phyloP scores from a whole-genome alignment of 2,888 invertebrate genomes.

The Pseudococcus longispinus region DNA sequence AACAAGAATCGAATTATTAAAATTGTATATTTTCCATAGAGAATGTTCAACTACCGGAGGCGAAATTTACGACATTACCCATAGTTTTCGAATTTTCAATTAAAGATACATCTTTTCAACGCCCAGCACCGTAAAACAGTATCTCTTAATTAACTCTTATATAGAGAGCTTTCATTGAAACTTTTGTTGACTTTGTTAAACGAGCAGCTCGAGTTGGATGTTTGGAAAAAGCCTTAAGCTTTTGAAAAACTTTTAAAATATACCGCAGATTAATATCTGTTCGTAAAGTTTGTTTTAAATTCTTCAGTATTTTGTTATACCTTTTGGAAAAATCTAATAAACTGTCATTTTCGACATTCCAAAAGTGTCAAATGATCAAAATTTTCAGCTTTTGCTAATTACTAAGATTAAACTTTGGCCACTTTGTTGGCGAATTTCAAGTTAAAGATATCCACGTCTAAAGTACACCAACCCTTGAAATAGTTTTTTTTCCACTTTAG shows the following conservation, averaged over 20 bases:
- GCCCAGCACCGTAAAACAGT: not conserved
- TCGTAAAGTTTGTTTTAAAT: slow-evolving; percentile 42
- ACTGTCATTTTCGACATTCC: slow-evolving; percentile 33
- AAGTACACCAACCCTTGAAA: not conserved
- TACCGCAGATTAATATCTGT: slow-evolving; percentile 36
- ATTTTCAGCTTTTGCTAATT: not conserved
- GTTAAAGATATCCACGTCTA: not conserved
- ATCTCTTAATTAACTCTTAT: slow-evolving; percentile 43
- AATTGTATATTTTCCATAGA: not conserved
- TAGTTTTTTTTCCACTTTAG: not conserved
- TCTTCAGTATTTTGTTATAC: slow-evolving; percentile 16
- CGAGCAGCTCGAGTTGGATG: slow-evolving; percentile 3
- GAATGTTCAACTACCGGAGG: not conserved
- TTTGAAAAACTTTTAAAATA: slow-evolving; percentile 17
- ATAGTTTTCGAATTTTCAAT: slow-evolving; percentile 27
- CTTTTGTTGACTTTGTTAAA: slow-evolving; percentile 48
- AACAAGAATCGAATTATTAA: not conserved
- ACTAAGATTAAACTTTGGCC: not conserved
- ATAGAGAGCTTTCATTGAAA: slow-evolving; percentile 29
- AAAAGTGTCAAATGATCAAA: not conserved
- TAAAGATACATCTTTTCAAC: slow-evolving; percentile 35
- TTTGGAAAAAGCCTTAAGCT: slow-evolving; percentile 29
- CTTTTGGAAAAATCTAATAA: slow-evolving; percentile 34
- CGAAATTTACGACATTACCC: not conserved
- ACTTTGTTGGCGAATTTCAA: not conserved